phyloP scores from a whole-genome alignment of 37 sponge, comb jelly and placozoan genomes.

The Corticium candelabrum region DNA sequence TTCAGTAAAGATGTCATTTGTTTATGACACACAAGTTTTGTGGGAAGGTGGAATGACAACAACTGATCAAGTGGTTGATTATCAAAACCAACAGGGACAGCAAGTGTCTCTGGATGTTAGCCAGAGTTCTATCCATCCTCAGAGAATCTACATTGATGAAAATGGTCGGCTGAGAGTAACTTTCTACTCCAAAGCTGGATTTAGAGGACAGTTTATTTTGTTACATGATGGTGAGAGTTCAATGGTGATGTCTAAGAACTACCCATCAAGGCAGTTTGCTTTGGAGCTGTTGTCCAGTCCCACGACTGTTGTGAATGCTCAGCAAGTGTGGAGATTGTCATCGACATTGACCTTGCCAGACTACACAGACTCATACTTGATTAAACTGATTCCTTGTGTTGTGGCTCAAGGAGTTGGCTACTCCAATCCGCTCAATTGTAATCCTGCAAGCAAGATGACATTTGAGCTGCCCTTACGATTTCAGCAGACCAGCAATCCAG shows the following conservation, averaged over 20 bases:
- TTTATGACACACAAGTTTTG: neutral
- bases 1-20: neutral
- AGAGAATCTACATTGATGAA: neutral
- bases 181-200: neutral
- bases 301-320: neutral
- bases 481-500: neutral
- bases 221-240: neutral
- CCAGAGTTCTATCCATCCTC: neutral
- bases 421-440: neutral
- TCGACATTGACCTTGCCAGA: neutral
- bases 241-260: neutral
- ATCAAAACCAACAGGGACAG: too few species aligned
- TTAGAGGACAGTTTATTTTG: neutral
- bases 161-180: neutral
- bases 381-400: neutral
- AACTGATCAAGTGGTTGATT: neutral
- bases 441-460: neutral
- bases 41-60: neutral
- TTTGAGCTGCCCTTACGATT: neutral
- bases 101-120: too few species aligned
- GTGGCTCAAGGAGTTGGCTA: neutral
- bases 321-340: neutral
- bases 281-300: neutral
- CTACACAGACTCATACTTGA: neutral
- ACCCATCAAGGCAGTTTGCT: neutral